These are phyloP conservation scores for silkworm (Bombyx mori) DNA, from an alignment of 1,140 invertebrate species.

Conservation along the genomic window ASM3026992v2 NC_085133.1:5711001-5711500, in stretches of 20 bases:
- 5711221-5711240: constrained; percentile 52
- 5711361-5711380: constrained; percentile 1
- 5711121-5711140: background rate
- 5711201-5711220: constrained; percentile 52
- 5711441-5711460: too few relatives aligned
- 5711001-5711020: too few relatives aligned
- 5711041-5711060: too few relatives aligned
- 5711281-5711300: constrained; percentile 27
- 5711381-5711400: background rate
- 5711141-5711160: too few relatives aligned
- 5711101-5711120: background rate
- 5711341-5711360: constrained; percentile 18
- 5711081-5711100: too few relatives aligned
- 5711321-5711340: constrained; percentile 19
- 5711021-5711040: too few relatives aligned
- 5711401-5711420: background rate
- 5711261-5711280: constrained; percentile 26
- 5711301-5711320: constrained; percentile 38
- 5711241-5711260: constrained; percentile 34
- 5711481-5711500: too few relatives aligned
- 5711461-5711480: too few relatives aligned
- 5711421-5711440: too few relatives aligned
- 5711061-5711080: too few relatives aligned
- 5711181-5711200: constrained; percentile 52
- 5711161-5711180: constrained; percentile 11